Base-by-base conservation (phyloP, 2,888 invertebrate species). In the Phaonia tiefii region DNA sequence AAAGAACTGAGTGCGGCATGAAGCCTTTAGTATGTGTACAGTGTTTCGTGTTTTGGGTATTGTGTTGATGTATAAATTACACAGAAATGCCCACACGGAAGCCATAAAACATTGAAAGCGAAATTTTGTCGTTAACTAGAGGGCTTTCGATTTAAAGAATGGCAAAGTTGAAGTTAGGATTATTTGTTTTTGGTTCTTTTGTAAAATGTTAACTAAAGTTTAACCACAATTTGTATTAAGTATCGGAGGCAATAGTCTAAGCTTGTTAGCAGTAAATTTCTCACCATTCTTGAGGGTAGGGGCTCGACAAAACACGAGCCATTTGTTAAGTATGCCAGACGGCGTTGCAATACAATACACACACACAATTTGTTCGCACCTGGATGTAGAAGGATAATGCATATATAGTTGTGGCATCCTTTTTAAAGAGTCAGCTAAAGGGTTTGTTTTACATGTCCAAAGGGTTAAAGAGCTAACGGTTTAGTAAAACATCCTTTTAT, bases 301-400 rank as follows among this genome's bases (percentile, higher is more conserved):
- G 17, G 20, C 31, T 3, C 8, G 8, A 31, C 31, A 3, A 31
- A 71, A 71, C 58, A 71, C 58, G 71, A 60, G 60, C 58, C 71
- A 60, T 49, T 67, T 51, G 56, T 20, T 56, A 31, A 31, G 31
- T 31, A 3, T 3, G 8, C 8, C 4, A 31, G 4, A 5, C 31
- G 31, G 44, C n/a, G 15, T 4, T 58, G 13, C 44, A 31, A 26
- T 51, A 31, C 31, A 51, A 67, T 56, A 65, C 37, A 72, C 54
- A 65, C 58, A 44, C 63, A 63, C 25, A 77, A 71, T 69, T 63
- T 79, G 60, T 76, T 83, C 71, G 76, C 80, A 81, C 73, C 80
- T 79, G 79, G 79, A 44, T 73, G 73, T 42, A 71, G n/a, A n/a
- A n/a, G n/a, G n/a, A n/a, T 49, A 39, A 73, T 20, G 2, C 17